phyloP scores from a whole-genome alignment of 2,888 invertebrate species.

The Bunonema sp. region DNA sequence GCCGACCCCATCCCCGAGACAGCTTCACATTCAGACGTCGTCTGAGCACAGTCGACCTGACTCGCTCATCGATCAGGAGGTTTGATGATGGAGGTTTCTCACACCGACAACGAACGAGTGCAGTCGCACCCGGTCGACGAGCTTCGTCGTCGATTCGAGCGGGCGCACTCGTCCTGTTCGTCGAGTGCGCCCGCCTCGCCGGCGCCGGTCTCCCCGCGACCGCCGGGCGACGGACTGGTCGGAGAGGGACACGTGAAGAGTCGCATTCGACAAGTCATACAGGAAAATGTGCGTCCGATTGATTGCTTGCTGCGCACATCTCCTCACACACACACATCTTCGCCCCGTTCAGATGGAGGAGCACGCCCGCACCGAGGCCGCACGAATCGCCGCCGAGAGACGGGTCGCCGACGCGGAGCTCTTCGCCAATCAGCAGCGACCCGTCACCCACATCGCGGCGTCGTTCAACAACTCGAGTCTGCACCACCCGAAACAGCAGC shows the following conservation, averaged over 20 bases:
- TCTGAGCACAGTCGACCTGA: too few relatives aligned
- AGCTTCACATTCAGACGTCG: too few relatives aligned
- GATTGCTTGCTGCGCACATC: too few relatives aligned
- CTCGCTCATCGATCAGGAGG: too few relatives aligned
- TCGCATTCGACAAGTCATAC: slow-evolving; percentile 5
- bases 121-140: too few relatives aligned
- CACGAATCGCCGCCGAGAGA: slow-evolving; percentile 5
- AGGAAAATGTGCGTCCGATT: slow-evolving; percentile 4
- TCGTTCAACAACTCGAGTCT: slow-evolving; percentile 3
- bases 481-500: neutral
- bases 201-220: neutral
- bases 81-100: too few relatives aligned
- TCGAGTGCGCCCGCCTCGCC: neutral
- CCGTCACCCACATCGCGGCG: slow-evolving; percentile 6
- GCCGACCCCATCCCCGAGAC: too few relatives aligned
- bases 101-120: too few relatives aligned
- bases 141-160: too few relatives aligned
- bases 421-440: slow-evolving; percentile 1
- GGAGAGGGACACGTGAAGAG: slow-evolving; percentile 5
- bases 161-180: too few relatives aligned
- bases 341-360: too few relatives aligned
- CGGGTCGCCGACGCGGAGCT: slow-evolving; percentile 6
- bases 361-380: neutral
- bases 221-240: neutral
- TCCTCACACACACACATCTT: too few relatives aligned